A percentile compares a stretch with the other conserved stretches of the same genome.
Conservation (phyloP, 1,140 invertebrate species). For the Dryas iulia region DNA sequence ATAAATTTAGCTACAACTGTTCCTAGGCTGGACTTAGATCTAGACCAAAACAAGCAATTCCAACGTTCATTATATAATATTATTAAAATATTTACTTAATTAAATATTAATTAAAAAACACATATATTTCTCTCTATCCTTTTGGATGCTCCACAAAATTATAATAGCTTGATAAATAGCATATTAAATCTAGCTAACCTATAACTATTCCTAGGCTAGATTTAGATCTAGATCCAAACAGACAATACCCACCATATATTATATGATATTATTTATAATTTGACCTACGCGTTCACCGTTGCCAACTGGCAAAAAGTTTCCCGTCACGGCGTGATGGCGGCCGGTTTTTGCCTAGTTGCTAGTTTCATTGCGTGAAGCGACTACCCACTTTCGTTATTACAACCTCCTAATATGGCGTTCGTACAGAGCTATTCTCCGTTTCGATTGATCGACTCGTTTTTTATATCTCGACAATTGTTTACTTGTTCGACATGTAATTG, state of each 20-base stretch:
- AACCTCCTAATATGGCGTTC: conserved; percentile 26
- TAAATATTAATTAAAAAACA: too few relatives aligned
- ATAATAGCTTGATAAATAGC: too few relatives aligned
- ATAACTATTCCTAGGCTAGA: background rate
- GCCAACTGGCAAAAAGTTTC: background rate
- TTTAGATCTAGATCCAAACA: background rate
- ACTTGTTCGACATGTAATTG: conserved; percentile 9
- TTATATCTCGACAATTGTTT: conserved; percentile 16
- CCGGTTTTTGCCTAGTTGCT: conserved; percentile 18
- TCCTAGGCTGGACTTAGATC: too few relatives aligned
- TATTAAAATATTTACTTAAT: too few relatives aligned
- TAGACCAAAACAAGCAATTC: too few relatives aligned
- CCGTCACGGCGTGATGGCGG: conserved; percentile 21
- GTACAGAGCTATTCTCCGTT: conserved; percentile 21
- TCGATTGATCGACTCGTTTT: conserved; percentile 30
- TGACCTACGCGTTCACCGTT: background rate
- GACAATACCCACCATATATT: background rate
- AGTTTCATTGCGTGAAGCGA: conserved; percentile 19
- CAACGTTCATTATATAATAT: too few relatives aligned
- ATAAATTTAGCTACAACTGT: too few relatives aligned
- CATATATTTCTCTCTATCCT: too few relatives aligned
- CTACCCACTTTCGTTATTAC: conserved; percentile 28
- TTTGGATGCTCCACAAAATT: too few relatives aligned
- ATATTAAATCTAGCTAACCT: too few relatives aligned
- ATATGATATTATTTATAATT: background rate